Evolutionary conservation across 2,888 invertebrate genomes (phyloP), one percentile per base, ranked within the genome.

Genomic region (Rhimphoctona megacephalus): DNA sequence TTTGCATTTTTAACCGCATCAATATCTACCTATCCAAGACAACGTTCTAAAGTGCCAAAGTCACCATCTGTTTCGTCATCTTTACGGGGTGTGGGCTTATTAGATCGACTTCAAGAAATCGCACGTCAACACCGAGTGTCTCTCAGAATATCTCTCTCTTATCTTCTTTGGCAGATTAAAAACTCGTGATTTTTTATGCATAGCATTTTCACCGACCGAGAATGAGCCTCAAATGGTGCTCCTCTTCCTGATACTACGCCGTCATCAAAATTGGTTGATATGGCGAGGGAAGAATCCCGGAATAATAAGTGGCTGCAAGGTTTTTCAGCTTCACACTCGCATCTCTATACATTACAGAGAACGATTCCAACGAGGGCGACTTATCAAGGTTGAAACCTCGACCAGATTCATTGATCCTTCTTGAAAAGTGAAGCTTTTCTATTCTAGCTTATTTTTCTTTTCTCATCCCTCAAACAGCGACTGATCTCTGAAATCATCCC

Each of bases 1-100:
- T 83, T 83, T 85, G 74, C 79, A 79, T 73, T 83, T 85, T 83
- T 74, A 85, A 82, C 82, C 79, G 54, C 82, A 76, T 83, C 74
- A 76, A 57, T 22, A n/a, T 79, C 79, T 46, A 54, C 46, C 54
- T 22, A 64, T 39, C 19, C 43, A 22, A 82, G 46, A 46, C 36
- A 73, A 25, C 73, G 46, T 57, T 54, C 30, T 49, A 36, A n/a
- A 64, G 43, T 67, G 30, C 39, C 78, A 33, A 79, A 66, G 61
- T 69, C 74, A 39, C 19, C 49, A 30, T 49, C 57, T 11, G 49
- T 80, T 72, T 25, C 36, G 19, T 57, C 19, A 43, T 43, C 30
- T 43, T 57, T 46, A 49, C 7, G 39, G 57, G 14, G 43, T 30
- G 19, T 57, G 30, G 14, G 64, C 25, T 67, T 57, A 43, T 70